These are phyloP conservation scores for Noctua fimbriata DNA, from an alignment of 2,888 invertebrate genomes.

Conservation along the genomic window DNA sequence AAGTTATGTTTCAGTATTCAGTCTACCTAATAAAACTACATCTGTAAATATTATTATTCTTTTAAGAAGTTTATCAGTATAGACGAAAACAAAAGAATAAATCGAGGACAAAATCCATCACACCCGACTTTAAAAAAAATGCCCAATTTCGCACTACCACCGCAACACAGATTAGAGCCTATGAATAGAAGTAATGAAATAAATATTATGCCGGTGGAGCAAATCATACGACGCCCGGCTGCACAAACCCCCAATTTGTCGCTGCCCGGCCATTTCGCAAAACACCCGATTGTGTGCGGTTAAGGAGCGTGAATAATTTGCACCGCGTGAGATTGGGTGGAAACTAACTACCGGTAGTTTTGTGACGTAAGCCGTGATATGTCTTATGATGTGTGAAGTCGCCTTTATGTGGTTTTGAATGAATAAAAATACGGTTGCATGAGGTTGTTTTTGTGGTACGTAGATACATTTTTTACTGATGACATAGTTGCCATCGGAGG, in stretches of 20 bases:
- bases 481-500: too few species aligned
- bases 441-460: background rate
- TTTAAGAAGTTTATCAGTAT: background rate
- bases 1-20: background rate
- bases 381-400: slow-evolving; percentile 57
- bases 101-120: background rate
- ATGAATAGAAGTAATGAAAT: slow-evolving; percentile 91
- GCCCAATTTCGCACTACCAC: slow-evolving; percentile 62
- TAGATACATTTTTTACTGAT: background rate
- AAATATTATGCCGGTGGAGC: slow-evolving; percentile 90
- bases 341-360: slow-evolving; percentile 81
- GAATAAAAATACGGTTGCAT: background rate
- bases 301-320: slow-evolving; percentile 82
- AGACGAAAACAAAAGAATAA: too few species aligned
- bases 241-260: slow-evolving; percentile 85
- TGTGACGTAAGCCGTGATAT: slow-evolving; percentile 48
- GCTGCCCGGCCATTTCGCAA: slow-evolving; percentile 84
- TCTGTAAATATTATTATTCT: background rate
- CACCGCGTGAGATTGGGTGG: slow-evolving; percentile 83
- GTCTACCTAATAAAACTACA: background rate
- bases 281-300: slow-evolving; percentile 84
- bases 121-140: background rate
- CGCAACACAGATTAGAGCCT: slow-evolving; percentile 86
- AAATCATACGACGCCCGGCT: slow-evolving; percentile 85
- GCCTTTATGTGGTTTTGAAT: slow-evolving; percentile 31